Evolutionary conservation across 2,888 invertebrate genomes (phyloP).

Genomic region (Sesia apiformis): DNA sequence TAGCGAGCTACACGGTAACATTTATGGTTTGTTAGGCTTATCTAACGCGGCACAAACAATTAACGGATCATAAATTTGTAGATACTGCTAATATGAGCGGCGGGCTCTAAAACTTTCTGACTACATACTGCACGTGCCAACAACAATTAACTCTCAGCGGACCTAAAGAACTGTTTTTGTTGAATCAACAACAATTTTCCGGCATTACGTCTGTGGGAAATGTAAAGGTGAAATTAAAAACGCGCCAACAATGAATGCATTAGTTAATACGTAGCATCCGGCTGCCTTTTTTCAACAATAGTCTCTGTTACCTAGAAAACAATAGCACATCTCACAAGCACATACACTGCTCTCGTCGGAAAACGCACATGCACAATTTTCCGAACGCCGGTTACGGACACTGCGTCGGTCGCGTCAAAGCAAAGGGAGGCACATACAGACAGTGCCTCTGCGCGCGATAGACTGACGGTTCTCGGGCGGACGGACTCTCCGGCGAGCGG

Average conservation of each 20-base stretch:
- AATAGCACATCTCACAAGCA: constrained; percentile 73
- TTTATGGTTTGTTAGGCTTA: constrained; percentile 46
- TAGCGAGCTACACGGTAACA: too few relatives aligned
- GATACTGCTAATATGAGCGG: constrained; percentile 32
- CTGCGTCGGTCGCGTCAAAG: constrained; percentile 67
- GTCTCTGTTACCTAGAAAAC: constrained; percentile 68
- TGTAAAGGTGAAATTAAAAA: constrained; percentile 47
- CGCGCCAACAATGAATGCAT: constrained; percentile 40
- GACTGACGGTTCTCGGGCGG: constrained; percentile 53
- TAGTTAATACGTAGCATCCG: constrained; percentile 44
- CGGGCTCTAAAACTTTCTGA: constrained; percentile 31
- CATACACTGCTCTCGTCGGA: constrained; percentile 70
- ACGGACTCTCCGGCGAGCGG: constrained; percentile 43
- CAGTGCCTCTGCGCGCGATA: constrained; percentile 69
- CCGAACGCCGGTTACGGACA: constrained; percentile 71
- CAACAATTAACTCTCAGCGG: constrained; percentile 3
- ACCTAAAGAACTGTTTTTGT: constrained; percentile 16
- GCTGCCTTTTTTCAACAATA: constrained; percentile 55
- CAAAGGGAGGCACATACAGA: constrained; percentile 59
- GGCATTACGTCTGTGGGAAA: constrained; percentile 30
- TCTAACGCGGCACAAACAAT: constrained; percentile 58
- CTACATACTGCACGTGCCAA: constrained; percentile 10
- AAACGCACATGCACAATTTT: constrained; percentile 75
- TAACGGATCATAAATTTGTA: constrained; percentile 52
- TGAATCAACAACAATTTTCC: constrained; percentile 22